Conservation (phyloP, 2,113 vertebrate species). For the Epinephelus moara region DNA sequence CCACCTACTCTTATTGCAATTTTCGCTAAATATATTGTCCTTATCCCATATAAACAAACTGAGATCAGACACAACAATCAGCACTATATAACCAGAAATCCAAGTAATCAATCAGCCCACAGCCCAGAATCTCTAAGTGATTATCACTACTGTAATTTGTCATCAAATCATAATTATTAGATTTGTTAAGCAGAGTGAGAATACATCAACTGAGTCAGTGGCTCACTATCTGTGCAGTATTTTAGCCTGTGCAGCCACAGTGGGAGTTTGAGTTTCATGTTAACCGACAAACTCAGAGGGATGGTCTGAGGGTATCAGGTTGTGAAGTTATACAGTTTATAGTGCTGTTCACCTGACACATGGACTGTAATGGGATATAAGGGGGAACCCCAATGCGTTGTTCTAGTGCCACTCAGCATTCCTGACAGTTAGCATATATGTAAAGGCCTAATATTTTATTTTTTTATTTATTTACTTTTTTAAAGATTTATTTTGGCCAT, state of each 20-base stretch:
- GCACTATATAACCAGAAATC: background rate
- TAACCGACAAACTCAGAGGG: constrained; percentile 28
- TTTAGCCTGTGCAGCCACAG: background rate
- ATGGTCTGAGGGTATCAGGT: constrained; percentile 16
- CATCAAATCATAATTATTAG: background rate
- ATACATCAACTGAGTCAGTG: background rate
- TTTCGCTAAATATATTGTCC: background rate
- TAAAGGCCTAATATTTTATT: background rate
- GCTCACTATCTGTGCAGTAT: background rate
- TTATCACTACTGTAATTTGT: background rate
- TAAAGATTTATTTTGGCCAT: too few relatives aligned
- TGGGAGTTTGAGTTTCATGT: background rate
- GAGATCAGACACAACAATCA: background rate
- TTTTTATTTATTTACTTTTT: too few relatives aligned
- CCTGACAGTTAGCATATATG: background rate
- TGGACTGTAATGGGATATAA: background rate
- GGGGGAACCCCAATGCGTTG: background rate
- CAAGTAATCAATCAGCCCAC: background rate
- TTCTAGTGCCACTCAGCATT: constrained; percentile 9
- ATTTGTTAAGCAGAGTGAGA: constrained; percentile 9
- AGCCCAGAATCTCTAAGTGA: background rate
- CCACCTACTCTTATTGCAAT: background rate
- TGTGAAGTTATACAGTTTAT: constrained; percentile 1
- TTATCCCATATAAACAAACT: background rate
- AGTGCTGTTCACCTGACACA: constrained; percentile 14